These are phyloP conservation scores for Amphiura filiformis DNA, from an alignment of 35 echinoderm and acorn worm species.

Conservation along the genomic window DNA sequence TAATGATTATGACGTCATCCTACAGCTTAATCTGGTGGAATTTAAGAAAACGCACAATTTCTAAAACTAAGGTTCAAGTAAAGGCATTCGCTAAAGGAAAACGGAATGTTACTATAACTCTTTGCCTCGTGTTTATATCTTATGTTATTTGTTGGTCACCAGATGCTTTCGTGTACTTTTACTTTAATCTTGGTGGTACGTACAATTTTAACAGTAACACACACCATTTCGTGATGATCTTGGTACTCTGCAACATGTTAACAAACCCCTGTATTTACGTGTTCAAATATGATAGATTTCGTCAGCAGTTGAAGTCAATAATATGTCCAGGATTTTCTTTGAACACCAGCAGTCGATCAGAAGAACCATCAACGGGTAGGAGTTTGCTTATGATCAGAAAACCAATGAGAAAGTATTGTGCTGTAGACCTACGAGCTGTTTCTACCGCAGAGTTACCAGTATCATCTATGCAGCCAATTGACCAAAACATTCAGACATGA, in stretches of 20 bases:
- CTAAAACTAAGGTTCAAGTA: slow-evolving; percentile 23
- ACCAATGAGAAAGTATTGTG: too few relatives aligned
- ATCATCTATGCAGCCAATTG: too few relatives aligned
- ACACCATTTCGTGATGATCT: slow-evolving; percentile 44
- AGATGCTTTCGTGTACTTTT: slow-evolving; percentile 58
- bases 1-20: slow-evolving; percentile 59
- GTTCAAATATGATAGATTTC: slow-evolving; percentile 86
- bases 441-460: too few relatives aligned
- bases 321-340: too few relatives aligned
- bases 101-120: slow-evolving; percentile 76
- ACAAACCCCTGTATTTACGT: slow-evolving; percentile 77
- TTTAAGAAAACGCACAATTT: slow-evolving; percentile 51
- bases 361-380: too few relatives aligned
- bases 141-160: slow-evolving; percentile 72
- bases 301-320: too few relatives aligned
- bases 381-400: too few relatives aligned
- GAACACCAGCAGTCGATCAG: too few relatives aligned
- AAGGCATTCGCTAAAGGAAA: slow-evolving; percentile 55
- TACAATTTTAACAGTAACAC: slow-evolving; percentile 60
- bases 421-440: too few relatives aligned
- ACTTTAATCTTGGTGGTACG: slow-evolving; percentile 62
- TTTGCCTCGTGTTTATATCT: slow-evolving; percentile 63
- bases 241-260: slow-evolving; percentile 81
- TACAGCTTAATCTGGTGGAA: slow-evolving; percentile 62
- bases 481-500: too few relatives aligned